Evolutionary conservation across 2,888 invertebrate species (phyloP), one percentile per base, ranked within the genome.

Genomic region (Chymomyza caudatula): DNA sequence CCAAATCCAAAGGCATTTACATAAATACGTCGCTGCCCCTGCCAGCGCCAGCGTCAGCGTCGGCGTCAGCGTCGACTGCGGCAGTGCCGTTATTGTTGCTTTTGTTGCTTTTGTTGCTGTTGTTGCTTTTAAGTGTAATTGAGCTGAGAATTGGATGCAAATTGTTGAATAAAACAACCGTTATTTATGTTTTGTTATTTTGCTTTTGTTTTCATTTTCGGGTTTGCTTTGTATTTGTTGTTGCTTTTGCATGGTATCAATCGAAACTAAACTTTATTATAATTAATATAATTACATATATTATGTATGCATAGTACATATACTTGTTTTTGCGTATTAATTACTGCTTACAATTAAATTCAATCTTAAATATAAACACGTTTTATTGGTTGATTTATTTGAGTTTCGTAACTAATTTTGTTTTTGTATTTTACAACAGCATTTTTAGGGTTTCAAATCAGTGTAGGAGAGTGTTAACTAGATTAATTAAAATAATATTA

Each of bases 91-190:
- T 52, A 42, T 1, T 43, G 59, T 4, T 5, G 17, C n/a, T 19
- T 15, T 47, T 17, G 15, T 47, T 47, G 8, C 1, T 47, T 19
- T 49, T 52, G 43, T 61, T 63, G 67, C n/a, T 47, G 8, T 0
- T 47, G 6, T 49, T 52, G 43, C 59, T 63, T 66, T 59, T 47
- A 80, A 67, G 60, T 78, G 77, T 78, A 82, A 82, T 82, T 72
- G 83, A 83, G 75, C 71, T 80, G 63, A 67, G 70, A 78, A 80
- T 81, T 80, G 77, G 80, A 83, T 81, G 83, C 74, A 81, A 81
- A 81, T 80, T 78, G 79, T 70, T 74, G 63, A 81, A 77, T 77
- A 78, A 81, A 81, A 77, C 77, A 81, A 76, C 79, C 69, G 77
- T 81, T 81, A 83, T 81, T 83, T 83, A 81, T 78, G 74, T 73